phyloP scores from a whole-genome alignment of 2,113 vertebrate species.

The Hypanus sabinus region DNA sequence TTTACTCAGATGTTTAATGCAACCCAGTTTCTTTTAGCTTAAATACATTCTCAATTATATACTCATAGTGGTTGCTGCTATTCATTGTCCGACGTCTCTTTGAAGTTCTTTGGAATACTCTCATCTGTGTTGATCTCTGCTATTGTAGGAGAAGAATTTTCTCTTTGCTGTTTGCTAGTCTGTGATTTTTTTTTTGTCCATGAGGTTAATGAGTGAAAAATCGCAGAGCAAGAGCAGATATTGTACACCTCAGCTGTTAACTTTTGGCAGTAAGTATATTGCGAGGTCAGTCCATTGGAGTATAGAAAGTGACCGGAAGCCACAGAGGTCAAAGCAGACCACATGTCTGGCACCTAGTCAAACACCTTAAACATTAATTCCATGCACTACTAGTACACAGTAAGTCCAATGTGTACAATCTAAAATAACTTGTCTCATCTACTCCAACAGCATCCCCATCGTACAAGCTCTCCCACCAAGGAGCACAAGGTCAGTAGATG shows the following conservation, averaged over 20 bases:
- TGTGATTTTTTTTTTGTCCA: background rate
- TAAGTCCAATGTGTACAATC: too few species aligned
- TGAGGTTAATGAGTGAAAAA: background rate
- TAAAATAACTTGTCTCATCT: too few species aligned
- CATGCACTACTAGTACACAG: background rate
- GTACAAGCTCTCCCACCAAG: too few species aligned
- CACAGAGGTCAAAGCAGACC: too few species aligned
- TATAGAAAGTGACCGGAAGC: background rate
- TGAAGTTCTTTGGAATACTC: background rate
- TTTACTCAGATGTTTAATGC: background rate
- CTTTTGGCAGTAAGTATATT: background rate
- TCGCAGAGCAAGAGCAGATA: background rate
- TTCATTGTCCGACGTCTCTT: background rate
- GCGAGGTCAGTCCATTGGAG: background rate
- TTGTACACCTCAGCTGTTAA: background rate
- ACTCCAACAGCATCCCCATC: too few species aligned
- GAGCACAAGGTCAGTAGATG: too few species aligned
- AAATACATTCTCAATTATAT: background rate
- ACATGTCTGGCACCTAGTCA: background rate
- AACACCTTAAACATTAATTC: background rate
- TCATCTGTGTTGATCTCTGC: background rate
- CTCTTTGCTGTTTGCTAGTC: too few species aligned
- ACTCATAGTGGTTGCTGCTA: background rate
- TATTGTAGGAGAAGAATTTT: background rate
- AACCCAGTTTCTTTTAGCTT: background rate